Conservation (phyloP, 2,888 invertebrate genomes). For the Brenthis ino region DNA sequence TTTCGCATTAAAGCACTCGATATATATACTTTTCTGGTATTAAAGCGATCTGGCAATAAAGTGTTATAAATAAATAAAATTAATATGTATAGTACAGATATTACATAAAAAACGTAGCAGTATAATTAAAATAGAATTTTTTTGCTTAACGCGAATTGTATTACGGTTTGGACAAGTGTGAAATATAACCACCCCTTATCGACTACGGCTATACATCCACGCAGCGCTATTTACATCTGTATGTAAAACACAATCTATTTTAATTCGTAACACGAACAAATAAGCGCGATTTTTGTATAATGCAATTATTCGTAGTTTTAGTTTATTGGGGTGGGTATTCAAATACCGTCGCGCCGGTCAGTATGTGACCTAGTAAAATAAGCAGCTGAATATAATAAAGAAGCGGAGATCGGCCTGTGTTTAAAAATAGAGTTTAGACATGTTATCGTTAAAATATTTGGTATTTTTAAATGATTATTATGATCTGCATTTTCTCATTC, state of each 20-base stretch:
- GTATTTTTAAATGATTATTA: not conserved
- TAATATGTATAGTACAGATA: too few relatives aligned
- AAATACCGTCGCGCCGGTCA: conserved; percentile 51
- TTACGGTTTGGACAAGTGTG: conserved; percentile 37
- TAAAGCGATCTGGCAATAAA: too few relatives aligned
- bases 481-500: too few relatives aligned
- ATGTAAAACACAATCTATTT: conserved; percentile 6
- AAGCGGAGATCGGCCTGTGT: conserved; percentile 23
- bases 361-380: conserved; percentile 64
- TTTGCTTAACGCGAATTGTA: conserved; percentile 38
- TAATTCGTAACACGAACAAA: not conserved
- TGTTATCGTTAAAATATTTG: conserved; percentile 2
- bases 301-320: conserved; percentile 19
- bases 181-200: conserved; percentile 59
- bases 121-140: conserved; percentile 34
- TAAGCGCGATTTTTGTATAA: conserved; percentile 24
- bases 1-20: too few relatives aligned
- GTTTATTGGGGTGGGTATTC: conserved; percentile 28
- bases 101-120: conserved; percentile 1
- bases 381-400: conserved; percentile 42
- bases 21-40: too few relatives aligned
- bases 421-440: conserved; percentile 24
- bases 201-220: conserved; percentile 49
- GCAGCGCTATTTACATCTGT: conserved; percentile 13
- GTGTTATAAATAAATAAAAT: too few relatives aligned